Evolutionary conservation across 2,888 invertebrate species (phyloP), one percentile per base, ranked within the genome.

Genomic region (Aplocera efformata): DNA sequence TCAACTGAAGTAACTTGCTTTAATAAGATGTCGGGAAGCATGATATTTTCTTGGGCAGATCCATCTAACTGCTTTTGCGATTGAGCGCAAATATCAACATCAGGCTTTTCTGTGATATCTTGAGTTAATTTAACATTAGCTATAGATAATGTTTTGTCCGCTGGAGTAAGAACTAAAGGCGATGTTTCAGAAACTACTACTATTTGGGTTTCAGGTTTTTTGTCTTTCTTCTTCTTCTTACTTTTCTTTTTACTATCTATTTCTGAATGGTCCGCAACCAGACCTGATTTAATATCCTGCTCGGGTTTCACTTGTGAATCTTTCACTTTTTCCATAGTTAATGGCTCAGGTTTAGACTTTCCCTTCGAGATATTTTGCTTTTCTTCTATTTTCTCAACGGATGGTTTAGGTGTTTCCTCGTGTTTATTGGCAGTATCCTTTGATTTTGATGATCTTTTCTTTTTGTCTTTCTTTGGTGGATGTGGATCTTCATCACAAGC

Each of bases 151-250:
- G 55, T 53, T 21, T 23, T 8, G 20, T n/a, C 23, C 1, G 58
- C 57, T 22, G 52, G 51, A 7, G 47, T 34, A 48, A 63, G 65
- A 21, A 52, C 35, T 9, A 60, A 39, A 7, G 63, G 48, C 9
- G 46, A 33, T 37, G 55, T 57, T 7, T 68, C 63, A 36, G 48
- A 45, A 13, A 37, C 24, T 21, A 61, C 53, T 26, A 28, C n/a
- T 21, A 37, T 6, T 32, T 56, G 52, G 10, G 26, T 25, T 17
- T 58, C 51, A 4, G 43, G 5, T 53, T 67, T 79, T 38, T 72
- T 77, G 26, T 72, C 70, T 53, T 76, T 76, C 48, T 73, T 84
- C 57, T 79, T 83, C 60, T 77, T 79, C 53, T 79, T 82, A 32
- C 45, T 67, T 49, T 74, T 79, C 51, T 76, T 79, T 52, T 74